Base-by-base conservation (phyloP, 2,797 vertebrate genomes). In the Zalophus californianus region DNA sequence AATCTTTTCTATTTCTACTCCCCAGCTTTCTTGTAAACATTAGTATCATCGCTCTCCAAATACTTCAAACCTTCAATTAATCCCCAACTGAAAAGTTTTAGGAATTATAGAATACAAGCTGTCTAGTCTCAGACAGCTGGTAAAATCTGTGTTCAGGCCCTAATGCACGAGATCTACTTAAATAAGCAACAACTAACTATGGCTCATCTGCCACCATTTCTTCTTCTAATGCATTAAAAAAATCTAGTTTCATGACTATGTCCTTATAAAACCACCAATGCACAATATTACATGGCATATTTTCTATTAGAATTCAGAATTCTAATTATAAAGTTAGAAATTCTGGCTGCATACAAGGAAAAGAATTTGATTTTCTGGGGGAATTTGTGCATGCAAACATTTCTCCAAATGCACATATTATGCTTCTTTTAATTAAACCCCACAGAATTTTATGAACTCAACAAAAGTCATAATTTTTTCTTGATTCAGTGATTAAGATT, bases 291-390 rank as follows among this genome's bases (percentile, higher is more conserved):
- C 20, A 70, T 32, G 84, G 70, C 6, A 64, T 92, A 38, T 87
- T 78, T 85, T 91, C 38, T 83, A 7, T 58, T 60, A 83, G 54
- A 90, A 62, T 75, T 93, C 86, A 90, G 21, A 86, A 44, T 83
- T 94, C 27, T 72, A 35, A 56, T 66, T 90, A 18, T 66, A 25
- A 75, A 75, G 13, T 82, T 35, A 86, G 12, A 58, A 56, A n/a
- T 13, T 97, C 86, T 64, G 13, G 23, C 52, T 88, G 18, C 29
- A 16, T 72, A 23, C 12, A 87, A 60, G 48, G 54, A 87, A 83
- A 50, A 0, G 13, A 64, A 48, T 68, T 78, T 38, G 25, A 23
- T 62, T 95, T 89, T 41, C 35, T 56, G 21, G 8, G 23, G 60
- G 41, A 60, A 64, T 92, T 75, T 86, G 27, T 85, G 38, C 48